These are phyloP conservation scores for Coregonus sp. DNA, from an alignment of 2,797 vertebrate species.

Conservation along the genomic window DNA sequence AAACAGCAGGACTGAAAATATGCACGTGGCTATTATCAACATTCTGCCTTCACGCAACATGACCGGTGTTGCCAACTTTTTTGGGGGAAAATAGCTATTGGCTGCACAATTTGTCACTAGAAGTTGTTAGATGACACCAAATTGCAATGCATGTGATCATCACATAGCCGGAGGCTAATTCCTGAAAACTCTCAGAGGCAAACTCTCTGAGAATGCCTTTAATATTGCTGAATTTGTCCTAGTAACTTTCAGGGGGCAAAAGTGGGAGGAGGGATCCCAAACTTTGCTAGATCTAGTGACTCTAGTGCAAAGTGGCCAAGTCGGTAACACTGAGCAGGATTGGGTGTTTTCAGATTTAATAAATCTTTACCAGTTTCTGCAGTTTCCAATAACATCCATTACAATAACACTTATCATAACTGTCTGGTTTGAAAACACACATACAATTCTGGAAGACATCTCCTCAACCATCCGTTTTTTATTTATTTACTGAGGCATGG, in stretches of 20 bases:
- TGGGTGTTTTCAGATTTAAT: not conserved
- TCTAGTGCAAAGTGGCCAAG: not conserved
- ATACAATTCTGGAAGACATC: not conserved
- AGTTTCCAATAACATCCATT: not conserved
- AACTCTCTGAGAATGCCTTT: not conserved
- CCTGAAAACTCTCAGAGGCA: not conserved
- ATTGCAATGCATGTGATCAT: not conserved
- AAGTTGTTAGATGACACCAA: not conserved
- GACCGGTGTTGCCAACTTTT: slow-evolving; percentile 3
- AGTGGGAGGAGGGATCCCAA: not conserved
- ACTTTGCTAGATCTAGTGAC: not conserved
- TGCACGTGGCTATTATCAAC: not conserved
- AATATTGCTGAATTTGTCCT: not conserved
- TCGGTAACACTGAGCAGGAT: not conserved
- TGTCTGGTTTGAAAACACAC: not conserved
- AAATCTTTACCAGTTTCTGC: not conserved
- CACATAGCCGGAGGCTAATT: not conserved
- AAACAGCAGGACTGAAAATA: not conserved
- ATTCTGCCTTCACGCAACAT: not conserved
- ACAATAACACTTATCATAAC: not conserved
- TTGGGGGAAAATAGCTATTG: not conserved
- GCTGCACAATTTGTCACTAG: not conserved
- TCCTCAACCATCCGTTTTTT: not conserved
- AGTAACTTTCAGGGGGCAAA: not conserved
- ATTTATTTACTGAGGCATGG: not conserved